These are phyloP conservation scores for Petrosia ficiformis DNA, from an alignment of 37 sponge, comb jelly and placozoan genomes.

Conservation along the genomic window DNA sequence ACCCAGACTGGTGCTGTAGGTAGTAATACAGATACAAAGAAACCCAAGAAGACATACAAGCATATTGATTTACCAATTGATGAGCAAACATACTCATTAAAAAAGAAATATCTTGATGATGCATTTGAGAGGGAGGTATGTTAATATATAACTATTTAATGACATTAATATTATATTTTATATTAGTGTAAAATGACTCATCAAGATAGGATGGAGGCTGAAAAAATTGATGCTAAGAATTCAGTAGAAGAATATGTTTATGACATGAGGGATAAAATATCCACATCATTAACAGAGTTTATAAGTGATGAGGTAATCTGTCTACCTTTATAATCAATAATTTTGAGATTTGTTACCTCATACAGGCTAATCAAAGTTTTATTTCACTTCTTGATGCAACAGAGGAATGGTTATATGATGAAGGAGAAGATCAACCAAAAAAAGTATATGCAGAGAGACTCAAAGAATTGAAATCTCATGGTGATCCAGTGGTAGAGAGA, in stretches of 20 bases:
- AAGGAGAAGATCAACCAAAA: constrained; percentile 94
- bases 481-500: constrained; percentile 68
- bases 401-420: constrained; percentile 98
- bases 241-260: constrained; percentile 98
- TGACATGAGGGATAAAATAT: constrained; percentile 83
- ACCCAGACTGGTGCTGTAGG: too few species aligned
- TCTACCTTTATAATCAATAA: not conserved
- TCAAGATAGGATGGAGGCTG: constrained; percentile 68
- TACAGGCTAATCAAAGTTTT: constrained; percentile 45
- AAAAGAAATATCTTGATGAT: constrained; percentile 37
- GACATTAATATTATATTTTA: not conserved
- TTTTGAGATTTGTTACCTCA: not conserved
- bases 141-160: not conserved
- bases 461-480: constrained; percentile 69
- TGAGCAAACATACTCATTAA: constrained; percentile 34
- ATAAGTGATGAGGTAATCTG: constrained; percentile 65
- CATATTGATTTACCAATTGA: constrained; percentile 59
- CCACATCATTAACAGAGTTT: constrained; percentile 47
- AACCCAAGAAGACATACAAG: constrained; percentile 65
- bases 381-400: constrained; percentile 45
- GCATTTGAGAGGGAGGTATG: constrained; percentile 77
- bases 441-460: constrained; percentile 80
- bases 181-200: constrained; percentile 62
- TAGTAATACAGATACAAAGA: constrained; percentile 66
- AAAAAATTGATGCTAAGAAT: constrained; percentile 87